These are phyloP conservation scores for Allobates femoralis DNA, from an alignment of 2,797 vertebrate species.

Conservation along the genomic window DNA sequence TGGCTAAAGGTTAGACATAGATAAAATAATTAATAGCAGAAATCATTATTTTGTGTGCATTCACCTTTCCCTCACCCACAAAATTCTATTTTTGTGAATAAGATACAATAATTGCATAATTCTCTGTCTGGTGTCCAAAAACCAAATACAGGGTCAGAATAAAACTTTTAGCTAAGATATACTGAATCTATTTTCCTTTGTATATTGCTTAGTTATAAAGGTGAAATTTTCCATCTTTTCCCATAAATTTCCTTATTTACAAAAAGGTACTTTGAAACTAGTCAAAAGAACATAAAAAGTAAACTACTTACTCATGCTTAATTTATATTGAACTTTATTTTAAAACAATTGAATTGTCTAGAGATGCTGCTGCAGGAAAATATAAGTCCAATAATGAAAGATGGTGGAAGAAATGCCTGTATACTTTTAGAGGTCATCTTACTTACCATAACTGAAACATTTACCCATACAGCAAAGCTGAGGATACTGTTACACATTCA, in stretches of 20 bases:
- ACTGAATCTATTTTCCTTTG: background rate
- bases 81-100: background rate
- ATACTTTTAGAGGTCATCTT: slow-evolving; percentile 24
- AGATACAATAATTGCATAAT: background rate
- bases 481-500: slow-evolving; percentile 16
- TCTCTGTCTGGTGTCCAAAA: background rate
- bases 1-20: background rate
- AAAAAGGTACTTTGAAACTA: background rate
- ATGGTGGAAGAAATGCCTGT: background rate
- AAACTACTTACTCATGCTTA: slow-evolving; percentile 14
- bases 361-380: background rate
- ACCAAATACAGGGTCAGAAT: background rate
- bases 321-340: background rate
- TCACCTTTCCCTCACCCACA: background rate
- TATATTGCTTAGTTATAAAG: background rate
- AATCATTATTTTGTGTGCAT: background rate
- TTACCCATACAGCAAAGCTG: background rate
- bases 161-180: background rate
- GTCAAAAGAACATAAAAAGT: background rate
- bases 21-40: background rate
- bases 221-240: background rate
- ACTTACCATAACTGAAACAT: background rate
- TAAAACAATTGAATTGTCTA: background rate
- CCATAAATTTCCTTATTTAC: background rate
- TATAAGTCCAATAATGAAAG: background rate